Conservation (phyloP, 1,140 invertebrate species). For the Heliothis subflexa region DNA sequence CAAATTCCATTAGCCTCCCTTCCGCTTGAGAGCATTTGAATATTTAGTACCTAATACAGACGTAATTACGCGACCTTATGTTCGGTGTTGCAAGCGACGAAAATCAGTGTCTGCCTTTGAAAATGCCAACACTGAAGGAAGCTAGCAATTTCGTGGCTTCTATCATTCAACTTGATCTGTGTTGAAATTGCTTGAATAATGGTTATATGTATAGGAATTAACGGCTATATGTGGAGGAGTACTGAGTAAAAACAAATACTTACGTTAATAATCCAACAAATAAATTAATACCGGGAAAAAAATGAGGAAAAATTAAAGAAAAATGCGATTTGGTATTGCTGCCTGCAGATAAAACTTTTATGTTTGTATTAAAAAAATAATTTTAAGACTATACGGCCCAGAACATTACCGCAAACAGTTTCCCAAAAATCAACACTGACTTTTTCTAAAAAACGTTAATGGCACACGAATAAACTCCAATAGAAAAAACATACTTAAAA, state of each 20-base stretch:
- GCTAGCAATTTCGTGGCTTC: conserved; percentile 27
- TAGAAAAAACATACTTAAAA: neutral
- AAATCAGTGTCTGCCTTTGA: conserved; percentile 18
- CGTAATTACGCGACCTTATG: conserved; percentile 36
- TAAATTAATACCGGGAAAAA: too few relatives aligned
- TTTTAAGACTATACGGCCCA: too few relatives aligned
- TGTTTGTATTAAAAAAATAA: too few relatives aligned
- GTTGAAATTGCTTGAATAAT: neutral
- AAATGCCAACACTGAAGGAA: conserved; percentile 1
- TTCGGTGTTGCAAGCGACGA: conserved; percentile 13
- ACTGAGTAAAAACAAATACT: too few relatives aligned
- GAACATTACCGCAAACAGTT: too few relatives aligned
- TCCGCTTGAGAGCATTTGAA: conserved; percentile 43
- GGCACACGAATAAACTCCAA: neutral
- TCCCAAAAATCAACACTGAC: too few relatives aligned
- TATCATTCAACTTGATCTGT: neutral
- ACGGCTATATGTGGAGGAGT: neutral
- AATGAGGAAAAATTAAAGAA: too few relatives aligned
- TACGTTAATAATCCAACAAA: too few relatives aligned
- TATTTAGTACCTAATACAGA: conserved; percentile 47
- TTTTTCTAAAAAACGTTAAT: too few relatives aligned
- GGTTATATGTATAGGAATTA: neutral
- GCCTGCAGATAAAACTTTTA: too few relatives aligned
- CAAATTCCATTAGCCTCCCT: conserved; percentile 51
- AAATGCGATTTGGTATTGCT: too few relatives aligned